Percentiles rank a stretch among this genome's conserved stretches.
phyloP scores from a whole-genome alignment of 92 coral and sea anemone genomes.

The Anthopleura xanthogrammica region DNA sequence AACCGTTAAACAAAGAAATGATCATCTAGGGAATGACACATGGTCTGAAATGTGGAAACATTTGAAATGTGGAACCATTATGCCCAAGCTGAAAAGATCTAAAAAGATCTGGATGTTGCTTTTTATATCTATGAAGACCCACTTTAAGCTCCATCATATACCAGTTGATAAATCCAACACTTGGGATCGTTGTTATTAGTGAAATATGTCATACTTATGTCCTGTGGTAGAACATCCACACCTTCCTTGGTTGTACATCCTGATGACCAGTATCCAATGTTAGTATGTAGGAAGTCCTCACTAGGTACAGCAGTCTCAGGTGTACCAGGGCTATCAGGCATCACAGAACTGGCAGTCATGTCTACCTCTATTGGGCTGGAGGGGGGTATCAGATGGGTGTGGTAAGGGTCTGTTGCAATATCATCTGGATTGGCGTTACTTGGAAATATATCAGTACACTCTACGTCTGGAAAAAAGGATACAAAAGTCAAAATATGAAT shows the following conservation, averaged over 20 bases:
- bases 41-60: too few species aligned
- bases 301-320: slow-evolving; percentile 88
- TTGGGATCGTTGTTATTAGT: too few species aligned
- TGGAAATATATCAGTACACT: neutral
- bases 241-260: slow-evolving; percentile 6
- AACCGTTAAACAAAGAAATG: too few species aligned
- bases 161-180: too few species aligned
- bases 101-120: too few species aligned
- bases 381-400: neutral
- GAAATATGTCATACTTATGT: neutral
- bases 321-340: slow-evolving; percentile 60
- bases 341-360: neutral
- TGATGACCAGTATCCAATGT: slow-evolving; percentile 72
- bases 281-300: slow-evolving; percentile 70
- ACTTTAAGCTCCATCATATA: too few species aligned
- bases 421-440: neutral
- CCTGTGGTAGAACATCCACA: neutral
- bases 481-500: neutral
- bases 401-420: neutral
- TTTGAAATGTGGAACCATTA: too few species aligned
- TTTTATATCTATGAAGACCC: too few species aligned
- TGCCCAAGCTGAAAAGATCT: too few species aligned
- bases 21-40: too few species aligned
- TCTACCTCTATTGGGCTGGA: slow-evolving; percentile 23
- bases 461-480: neutral